Evolutionary conservation across 2,888 invertebrate genomes (phyloP).

Genomic region (Chouioia cunea): DNA sequence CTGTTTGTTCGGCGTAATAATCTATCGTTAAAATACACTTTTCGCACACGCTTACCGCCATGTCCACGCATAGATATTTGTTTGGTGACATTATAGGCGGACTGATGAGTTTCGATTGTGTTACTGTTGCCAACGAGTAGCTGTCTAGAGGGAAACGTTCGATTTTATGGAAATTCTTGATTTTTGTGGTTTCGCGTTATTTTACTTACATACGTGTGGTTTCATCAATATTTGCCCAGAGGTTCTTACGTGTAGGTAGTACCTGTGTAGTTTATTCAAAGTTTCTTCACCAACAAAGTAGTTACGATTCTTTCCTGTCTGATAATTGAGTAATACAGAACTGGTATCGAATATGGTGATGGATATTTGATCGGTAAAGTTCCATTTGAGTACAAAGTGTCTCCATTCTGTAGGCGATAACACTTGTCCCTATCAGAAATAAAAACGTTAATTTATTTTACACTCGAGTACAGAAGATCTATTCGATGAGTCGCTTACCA

Average conservation of each 20-base stretch:
- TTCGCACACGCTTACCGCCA: slow-evolving; percentile 52
- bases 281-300: slow-evolving; percentile 9
- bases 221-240: slow-evolving; percentile 42
- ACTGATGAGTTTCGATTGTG: slow-evolving; percentile 42
- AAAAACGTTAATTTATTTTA: slow-evolving; percentile 18
- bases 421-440: slow-evolving; percentile 42
- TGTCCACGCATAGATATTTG: slow-evolving; percentile 49
- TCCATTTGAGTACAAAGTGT: slow-evolving; percentile 53
- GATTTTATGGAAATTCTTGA: neutral
- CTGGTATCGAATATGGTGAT: slow-evolving; percentile 50
- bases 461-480: neutral
- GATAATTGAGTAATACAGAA: slow-evolving; percentile 16
- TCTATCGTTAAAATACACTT: slow-evolving; percentile 49
- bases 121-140: slow-evolving; percentile 44
- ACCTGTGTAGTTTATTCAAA: neutral
- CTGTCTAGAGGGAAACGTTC: slow-evolving; percentile 46
- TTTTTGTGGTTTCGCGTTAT: neutral
- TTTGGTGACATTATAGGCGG: slow-evolving; percentile 15
- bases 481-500: neutral
- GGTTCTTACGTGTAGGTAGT: slow-evolving; percentile 46
- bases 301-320: neutral
- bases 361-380: slow-evolving; percentile 4
- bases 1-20: slow-evolving; percentile 23
- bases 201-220: slow-evolving; percentile 53
- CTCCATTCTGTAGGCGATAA: slow-evolving; percentile 53